Evolutionary conservation across 2,797 vertebrate species (phyloP).

Genomic region (Chaetodon trifasciatus): DNA sequence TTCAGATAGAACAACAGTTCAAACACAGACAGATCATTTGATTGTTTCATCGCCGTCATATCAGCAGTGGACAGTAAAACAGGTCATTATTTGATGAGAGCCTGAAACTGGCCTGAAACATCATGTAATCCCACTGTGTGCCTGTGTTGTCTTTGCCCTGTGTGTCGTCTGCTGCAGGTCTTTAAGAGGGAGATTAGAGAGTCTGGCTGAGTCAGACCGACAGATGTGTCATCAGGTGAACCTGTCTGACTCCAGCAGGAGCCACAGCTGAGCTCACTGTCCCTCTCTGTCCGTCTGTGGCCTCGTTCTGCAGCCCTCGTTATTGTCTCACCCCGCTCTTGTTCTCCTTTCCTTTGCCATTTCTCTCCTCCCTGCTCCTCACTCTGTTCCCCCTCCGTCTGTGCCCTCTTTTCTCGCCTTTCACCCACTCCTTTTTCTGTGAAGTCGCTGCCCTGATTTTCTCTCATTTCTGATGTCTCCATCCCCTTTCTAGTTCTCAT

Average conservation of each 20-base stretch:
- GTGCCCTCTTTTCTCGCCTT: slow-evolving; percentile 21
- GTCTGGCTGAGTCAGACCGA: slow-evolving; percentile 58
- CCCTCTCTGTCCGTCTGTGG: slow-evolving; percentile 31
- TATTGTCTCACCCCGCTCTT: slow-evolving; percentile 3
- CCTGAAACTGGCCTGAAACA: slow-evolving; percentile 26
- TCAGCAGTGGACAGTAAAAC: background rate
- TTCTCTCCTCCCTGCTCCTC: slow-evolving; percentile 14
- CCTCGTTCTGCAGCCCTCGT: slow-evolving; percentile 36
- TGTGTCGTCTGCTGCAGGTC: slow-evolving; percentile 32
- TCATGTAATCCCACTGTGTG: slow-evolving; percentile 25
- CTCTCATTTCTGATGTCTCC: slow-evolving; percentile 9
- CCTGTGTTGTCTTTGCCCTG: slow-evolving; percentile 14
- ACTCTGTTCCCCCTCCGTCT: slow-evolving; percentile 1
- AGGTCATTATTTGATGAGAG: slow-evolving; percentile 15
- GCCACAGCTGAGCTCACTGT: slow-evolving; percentile 33
- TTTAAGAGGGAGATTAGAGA: slow-evolving; percentile 59
- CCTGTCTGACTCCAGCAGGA: slow-evolving; percentile 47
- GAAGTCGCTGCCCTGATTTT: slow-evolving; percentile 40
- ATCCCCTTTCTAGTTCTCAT: background rate
- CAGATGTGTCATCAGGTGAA: slow-evolving; percentile 75
- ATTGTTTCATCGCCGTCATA: background rate
- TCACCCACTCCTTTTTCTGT: slow-evolving; percentile 19
- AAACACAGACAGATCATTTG: background rate
- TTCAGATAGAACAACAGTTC: background rate
- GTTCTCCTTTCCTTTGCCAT: slow-evolving; percentile 5